Percentiles rank a stretch among this genome's conserved stretches.
phyloP scores from a whole-genome alignment of 2,113 vertebrate species.

The Galbula dea region DNA sequence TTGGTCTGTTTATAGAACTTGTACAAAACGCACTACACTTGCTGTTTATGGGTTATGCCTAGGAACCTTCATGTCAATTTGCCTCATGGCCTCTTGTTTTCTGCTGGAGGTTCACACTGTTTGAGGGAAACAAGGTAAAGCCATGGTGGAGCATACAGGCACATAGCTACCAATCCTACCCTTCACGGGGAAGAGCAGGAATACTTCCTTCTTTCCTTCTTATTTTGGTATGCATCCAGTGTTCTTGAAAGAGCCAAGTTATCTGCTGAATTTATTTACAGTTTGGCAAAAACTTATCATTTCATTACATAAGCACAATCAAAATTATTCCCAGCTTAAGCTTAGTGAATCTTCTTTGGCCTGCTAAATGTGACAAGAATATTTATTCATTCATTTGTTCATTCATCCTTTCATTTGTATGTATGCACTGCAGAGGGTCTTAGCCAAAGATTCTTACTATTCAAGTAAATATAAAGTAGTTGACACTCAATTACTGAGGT shows the following conservation, averaged over 20 bases:
- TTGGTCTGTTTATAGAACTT: not conserved
- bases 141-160: not conserved
- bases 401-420: not conserved
- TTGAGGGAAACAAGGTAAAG: not conserved
- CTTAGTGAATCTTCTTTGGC: not conserved
- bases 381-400: not conserved
- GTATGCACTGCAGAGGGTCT: not conserved
- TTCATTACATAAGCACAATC: not conserved
- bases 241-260: not conserved
- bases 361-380: not conserved
- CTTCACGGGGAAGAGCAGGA: not conserved
- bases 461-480: not conserved
- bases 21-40: not conserved
- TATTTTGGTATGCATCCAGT: not conserved
- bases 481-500: not conserved
- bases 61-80: not conserved
- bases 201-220: not conserved
- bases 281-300: not conserved
- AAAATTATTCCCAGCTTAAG: not conserved
- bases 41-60: not conserved
- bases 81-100: not conserved
- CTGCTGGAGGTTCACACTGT: not conserved
- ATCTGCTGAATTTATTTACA: not conserved
- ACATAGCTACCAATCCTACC: not conserved
- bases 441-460: not conserved